Percentiles rank a stretch among this genome's conserved stretches.
phyloP scores from a whole-genome alignment of 2,888 invertebrate species.

The Tipula lateralis region DNA sequence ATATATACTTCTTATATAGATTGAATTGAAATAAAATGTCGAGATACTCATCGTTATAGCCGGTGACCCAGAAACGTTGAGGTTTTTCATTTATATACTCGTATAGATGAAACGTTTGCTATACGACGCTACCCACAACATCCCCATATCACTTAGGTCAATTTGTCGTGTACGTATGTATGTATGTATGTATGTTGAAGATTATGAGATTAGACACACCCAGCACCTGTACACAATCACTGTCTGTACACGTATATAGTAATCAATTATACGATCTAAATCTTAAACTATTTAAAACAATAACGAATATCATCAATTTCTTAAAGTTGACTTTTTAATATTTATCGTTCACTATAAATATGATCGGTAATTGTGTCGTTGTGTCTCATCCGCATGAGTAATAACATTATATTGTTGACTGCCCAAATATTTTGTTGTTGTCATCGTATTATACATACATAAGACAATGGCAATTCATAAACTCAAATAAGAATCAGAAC shows the following conservation, averaged over 20 bases:
- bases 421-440: not conserved
- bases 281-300: not conserved
- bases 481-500: not conserved
- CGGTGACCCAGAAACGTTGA: slow-evolving; percentile 11
- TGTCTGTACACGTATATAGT: no score
- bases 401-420: not conserved
- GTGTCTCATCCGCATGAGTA: not conserved
- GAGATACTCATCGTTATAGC: not conserved
- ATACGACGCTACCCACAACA: not conserved
- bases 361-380: not conserved
- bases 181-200: no score
- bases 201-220: no score
- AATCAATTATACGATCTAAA: not conserved
- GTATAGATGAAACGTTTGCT: no score
- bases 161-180: no score
- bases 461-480: not conserved
- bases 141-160: not conserved
- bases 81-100: not conserved
- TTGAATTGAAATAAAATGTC: slow-evolving; percentile 21
- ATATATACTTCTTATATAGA: not conserved
- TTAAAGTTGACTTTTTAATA: not conserved
- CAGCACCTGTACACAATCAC: not conserved
- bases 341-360: not conserved
- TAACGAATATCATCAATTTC: no score
- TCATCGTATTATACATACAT: not conserved